These are phyloP conservation scores for Embidobia sp. DNA, from an alignment of 2,888 invertebrate genomes.

Conservation along the genomic window DNA sequence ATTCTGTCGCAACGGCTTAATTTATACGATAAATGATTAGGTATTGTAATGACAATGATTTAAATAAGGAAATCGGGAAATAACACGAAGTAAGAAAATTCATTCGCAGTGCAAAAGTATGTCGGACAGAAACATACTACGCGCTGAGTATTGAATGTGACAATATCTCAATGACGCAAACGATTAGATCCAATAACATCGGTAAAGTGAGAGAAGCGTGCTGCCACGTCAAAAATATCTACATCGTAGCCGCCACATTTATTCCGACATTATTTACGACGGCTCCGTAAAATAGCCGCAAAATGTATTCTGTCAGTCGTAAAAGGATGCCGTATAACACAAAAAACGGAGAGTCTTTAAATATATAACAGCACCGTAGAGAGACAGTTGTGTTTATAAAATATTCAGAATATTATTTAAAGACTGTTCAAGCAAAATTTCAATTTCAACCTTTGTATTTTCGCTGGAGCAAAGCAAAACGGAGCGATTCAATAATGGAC, in stretches of 20 bases:
- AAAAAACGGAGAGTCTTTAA: slow-evolving; percentile 19
- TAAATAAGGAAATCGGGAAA: too few species aligned
- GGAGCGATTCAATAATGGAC: neutral
- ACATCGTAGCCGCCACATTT: slow-evolving; percentile 28
- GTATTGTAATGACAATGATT: too few species aligned
- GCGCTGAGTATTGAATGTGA: slow-evolving; percentile 4
- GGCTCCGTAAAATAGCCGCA: slow-evolving; percentile 24
- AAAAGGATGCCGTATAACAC: slow-evolving; percentile 19
- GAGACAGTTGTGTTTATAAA: slow-evolving; percentile 36
- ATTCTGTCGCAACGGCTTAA: neutral
- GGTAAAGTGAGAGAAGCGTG: too few species aligned
- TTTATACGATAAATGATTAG: neutral
- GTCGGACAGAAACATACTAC: too few species aligned
- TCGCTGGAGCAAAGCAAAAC: neutral
- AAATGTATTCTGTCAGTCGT: slow-evolving; percentile 46
- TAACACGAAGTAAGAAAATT: too few species aligned
- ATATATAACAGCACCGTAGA: slow-evolving; percentile 32
- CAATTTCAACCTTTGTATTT: slow-evolving; percentile 16
- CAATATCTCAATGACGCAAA: slow-evolving; percentile 3
- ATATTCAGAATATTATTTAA: slow-evolving; percentile 35
- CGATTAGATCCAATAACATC: slow-evolving; percentile 21
- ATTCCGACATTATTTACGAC: slow-evolving; percentile 29
- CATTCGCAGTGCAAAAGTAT: neutral
- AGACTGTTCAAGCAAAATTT: slow-evolving; percentile 18
- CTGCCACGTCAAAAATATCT: slow-evolving; percentile 30